Evolutionary conservation across 2,888 invertebrate genomes (phyloP), one percentile per base, ranked within the genome.

Genomic region (Sarcophaga variegata): DNA sequence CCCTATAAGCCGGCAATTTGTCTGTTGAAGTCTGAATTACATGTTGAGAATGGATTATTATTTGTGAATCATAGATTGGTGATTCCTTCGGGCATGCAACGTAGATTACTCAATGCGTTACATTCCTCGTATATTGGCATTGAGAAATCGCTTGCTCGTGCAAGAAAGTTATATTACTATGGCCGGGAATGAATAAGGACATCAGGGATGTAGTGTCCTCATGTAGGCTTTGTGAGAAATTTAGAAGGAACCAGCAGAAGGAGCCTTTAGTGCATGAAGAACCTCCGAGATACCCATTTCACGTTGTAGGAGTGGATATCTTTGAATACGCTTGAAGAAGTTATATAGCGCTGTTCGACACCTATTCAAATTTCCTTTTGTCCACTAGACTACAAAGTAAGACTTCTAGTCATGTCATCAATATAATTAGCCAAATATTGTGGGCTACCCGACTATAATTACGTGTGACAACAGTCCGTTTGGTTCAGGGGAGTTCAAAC

Each of bases 81-180:
- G 10, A 66, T 66, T 49, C 90, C 90, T 0, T 63, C 78, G 25
- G 81, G 66, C 17, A 75, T 89, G 59, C 87, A 89, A 79, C 12
- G 66, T 20, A 74, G 54, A 54, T 54, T 54, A 5, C 11, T 54
- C 54, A 54, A 54, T 54, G 3, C 8, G 54, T 54, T 54, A 81
- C 37, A 88, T 90, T 49, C 47, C 89, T 45, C 90, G 4, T 91
- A 92, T 83, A 60, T 91, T 45, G 92, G 91, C 6, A 89, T 89
- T 3, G 89, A 89, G 66, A 91, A 92, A 88, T 90, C 90, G 70
- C 89, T 22, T 22, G 22, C 22, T 22, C 22, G 22, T 22, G 22
- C 22, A 22, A 22, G 22, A 22, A 22, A 22, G 22, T 90, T 83
- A 27, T 27, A 27, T 27, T 72, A 89, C 47, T 22, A 22, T 85